Evolutionary conservation across 2,797 vertebrate genomes (phyloP).

Genomic region (Argya squamiceps): DNA sequence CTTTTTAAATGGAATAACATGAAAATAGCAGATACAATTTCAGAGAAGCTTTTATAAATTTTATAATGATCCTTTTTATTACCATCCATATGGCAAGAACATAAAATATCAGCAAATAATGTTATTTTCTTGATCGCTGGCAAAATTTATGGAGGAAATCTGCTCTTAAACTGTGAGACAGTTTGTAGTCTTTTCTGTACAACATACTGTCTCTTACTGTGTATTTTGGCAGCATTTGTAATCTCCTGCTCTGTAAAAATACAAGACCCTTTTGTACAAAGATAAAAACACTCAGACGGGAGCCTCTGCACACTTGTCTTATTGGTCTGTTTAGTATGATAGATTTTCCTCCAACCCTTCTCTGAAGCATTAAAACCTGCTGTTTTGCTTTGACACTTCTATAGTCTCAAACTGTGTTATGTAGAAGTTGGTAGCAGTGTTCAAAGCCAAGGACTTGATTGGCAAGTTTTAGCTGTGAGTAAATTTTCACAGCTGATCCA

Average conservation of each 20-base stretch:
- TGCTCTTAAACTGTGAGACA: neutral
- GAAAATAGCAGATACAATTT: neutral
- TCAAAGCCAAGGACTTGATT: constrained; percentile 49
- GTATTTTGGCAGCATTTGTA: neutral
- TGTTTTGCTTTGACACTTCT: neutral
- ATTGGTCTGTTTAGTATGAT: neutral
- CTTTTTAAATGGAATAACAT: neutral
- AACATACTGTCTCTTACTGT: neutral
- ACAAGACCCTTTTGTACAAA: neutral
- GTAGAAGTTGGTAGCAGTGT: constrained; percentile 11
- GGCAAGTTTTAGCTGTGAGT: constrained; percentile 65
- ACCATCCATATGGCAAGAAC: neutral
- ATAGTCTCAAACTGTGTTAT: neutral
- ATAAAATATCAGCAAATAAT: neutral
- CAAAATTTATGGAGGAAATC: neutral
- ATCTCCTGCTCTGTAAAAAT: neutral
- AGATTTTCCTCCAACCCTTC: neutral
- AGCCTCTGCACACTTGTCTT: neutral
- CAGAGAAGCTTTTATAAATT: neutral
- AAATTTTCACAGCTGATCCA: constrained; percentile 74
- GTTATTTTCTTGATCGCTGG: neutral
- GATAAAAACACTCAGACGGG: neutral
- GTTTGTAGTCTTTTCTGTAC: neutral
- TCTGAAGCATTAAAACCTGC: neutral
- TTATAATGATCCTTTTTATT: neutral